phyloP scores from a whole-genome alignment of 2,888 invertebrate species.

The Stomorhina lunata region DNA sequence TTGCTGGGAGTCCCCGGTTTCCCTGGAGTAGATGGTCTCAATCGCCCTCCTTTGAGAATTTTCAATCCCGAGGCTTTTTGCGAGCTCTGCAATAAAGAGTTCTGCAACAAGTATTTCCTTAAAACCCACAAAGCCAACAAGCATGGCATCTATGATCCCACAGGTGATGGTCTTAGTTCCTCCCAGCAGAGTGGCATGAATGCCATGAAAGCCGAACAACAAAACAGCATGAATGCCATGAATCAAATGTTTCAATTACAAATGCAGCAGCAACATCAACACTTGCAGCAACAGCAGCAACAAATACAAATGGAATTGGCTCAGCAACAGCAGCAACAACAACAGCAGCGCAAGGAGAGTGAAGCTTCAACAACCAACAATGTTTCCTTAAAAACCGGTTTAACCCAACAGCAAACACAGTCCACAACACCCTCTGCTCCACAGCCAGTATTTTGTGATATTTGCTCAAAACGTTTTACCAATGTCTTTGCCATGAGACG shows the following conservation, averaged over 20 bases:
- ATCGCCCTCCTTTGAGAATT: conserved; percentile 86
- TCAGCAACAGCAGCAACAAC: conserved; percentile 70
- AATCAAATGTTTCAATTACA: conserved; percentile 75
- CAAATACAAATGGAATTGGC: conserved; percentile 70
- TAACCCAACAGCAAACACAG: conserved; percentile 56
- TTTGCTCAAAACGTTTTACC: conserved; percentile 87
- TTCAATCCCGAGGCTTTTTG: conserved; percentile 99
- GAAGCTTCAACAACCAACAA: conserved; percentile 60
- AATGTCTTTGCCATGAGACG: conserved; percentile 86
- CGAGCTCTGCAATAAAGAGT: conserved; percentile 98
- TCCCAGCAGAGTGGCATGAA: conserved; percentile 67
- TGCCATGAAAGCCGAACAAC: conserved; percentile 67
- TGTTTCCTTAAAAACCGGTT: conserved; percentile 41
- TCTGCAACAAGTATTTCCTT: conserved; percentile 98
- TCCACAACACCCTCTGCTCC: conserved; percentile 69
- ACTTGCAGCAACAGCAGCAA: conserved; percentile 67
- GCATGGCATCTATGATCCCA: conserved; percentile 91
- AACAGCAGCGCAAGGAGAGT: conserved; percentile 66
- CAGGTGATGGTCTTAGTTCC: conserved; percentile 72
- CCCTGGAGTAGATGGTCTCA: conserved; percentile 76
- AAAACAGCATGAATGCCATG: conserved; percentile 67
- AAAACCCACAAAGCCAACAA: conserved; percentile 99
- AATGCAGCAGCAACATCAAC: conserved; percentile 71
- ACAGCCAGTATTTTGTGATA: conserved; percentile 83
- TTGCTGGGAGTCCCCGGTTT: conserved; percentile 79